Evolutionary conservation across 2,888 invertebrate genomes (phyloP), one percentile per base, ranked within the genome.

Genomic region (Calliscelio sp.): DNA sequence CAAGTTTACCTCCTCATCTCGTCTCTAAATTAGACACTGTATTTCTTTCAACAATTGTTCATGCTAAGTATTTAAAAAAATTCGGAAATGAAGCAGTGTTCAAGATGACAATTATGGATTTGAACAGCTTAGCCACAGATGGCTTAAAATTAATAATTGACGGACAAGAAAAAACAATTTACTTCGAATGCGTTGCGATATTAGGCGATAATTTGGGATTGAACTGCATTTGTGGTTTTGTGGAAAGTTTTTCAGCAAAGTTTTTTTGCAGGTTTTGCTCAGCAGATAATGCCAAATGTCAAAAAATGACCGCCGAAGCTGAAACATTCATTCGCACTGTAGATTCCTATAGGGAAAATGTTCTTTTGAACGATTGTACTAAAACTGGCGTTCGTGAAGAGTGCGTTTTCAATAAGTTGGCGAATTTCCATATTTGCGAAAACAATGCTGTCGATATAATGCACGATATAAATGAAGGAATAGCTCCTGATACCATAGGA

Each of bases 231-330:
- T 71, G 71, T 16, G 71, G 59, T 6, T 81, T 74, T 49, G 14
- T 63, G 6, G 49, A 74, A 41, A 24, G 81, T 41, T 74, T 81
- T 57, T 22, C 7, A 14, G 74, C 74, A 6, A 41, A 11, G 14
- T 18, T 6, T 22, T 81, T 46, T 22, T 81, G 81, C n/a, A 59
- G 74, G 51, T 74, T 81, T 59, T 81, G 81, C 53, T 73, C 61
- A 41, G 81, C 82, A 41, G 77, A 32, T 16, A 20, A 3, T 20
- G 16, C 7, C 32, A n/a, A 82, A 70, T 85, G 86, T 65, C 83
- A 83, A 71, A 38, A 80, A 20, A 77, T 86, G 77, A 44, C 66
- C 22, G 79, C 71, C 28, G 86, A 87, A 35, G 46, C 55, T 57
- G 41, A 66, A 35, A 44, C 70, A 0, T 63, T 84, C 16, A 46